Conservation (phyloP, 2,113 vertebrate genomes). For the Lipophrys pholis region DNA sequence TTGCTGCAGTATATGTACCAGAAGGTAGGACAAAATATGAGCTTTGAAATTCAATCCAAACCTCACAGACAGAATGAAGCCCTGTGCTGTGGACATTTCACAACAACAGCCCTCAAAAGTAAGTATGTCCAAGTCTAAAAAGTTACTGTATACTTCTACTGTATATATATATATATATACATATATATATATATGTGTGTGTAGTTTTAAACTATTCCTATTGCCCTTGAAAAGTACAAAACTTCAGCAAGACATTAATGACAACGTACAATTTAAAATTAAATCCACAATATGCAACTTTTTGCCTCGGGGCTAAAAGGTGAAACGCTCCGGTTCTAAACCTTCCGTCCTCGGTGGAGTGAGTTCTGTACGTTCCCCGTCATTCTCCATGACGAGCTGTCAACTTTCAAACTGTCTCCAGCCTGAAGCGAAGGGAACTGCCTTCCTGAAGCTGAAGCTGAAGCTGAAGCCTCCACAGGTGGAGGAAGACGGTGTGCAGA, state of each 20-base stretch:
- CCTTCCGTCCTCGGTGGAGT: not conserved
- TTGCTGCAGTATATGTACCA: not conserved
- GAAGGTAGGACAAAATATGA: not conserved
- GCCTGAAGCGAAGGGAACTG: slow-evolving; percentile 17
- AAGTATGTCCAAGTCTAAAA: not conserved
- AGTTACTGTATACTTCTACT: not conserved
- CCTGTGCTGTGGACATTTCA: not conserved
- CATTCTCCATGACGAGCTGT: slow-evolving; percentile 50
- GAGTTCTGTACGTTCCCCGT: slow-evolving; percentile 28
- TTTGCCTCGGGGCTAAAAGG: slow-evolving; percentile 19
- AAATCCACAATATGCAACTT: slow-evolving; percentile 18
- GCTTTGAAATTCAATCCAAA: slow-evolving; percentile 14
- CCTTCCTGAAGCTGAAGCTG: slow-evolving; percentile 1
- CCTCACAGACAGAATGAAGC: not conserved
- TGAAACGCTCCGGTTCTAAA: slow-evolving; percentile 12
- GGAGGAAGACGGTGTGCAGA: not conserved
- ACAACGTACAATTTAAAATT: slow-evolving; percentile 2
- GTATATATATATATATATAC: no score
- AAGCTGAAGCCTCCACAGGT: slow-evolving; percentile 19
- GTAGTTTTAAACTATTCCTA: not conserved
- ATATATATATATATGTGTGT: not conserved
- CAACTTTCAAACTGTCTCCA: slow-evolving; percentile 24
- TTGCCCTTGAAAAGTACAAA: not conserved
- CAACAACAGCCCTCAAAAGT: not conserved
- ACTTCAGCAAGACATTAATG: slow-evolving; percentile 10